Conservation (phyloP, 2,888 invertebrate genomes). For the Autographa pulchrina region DNA sequence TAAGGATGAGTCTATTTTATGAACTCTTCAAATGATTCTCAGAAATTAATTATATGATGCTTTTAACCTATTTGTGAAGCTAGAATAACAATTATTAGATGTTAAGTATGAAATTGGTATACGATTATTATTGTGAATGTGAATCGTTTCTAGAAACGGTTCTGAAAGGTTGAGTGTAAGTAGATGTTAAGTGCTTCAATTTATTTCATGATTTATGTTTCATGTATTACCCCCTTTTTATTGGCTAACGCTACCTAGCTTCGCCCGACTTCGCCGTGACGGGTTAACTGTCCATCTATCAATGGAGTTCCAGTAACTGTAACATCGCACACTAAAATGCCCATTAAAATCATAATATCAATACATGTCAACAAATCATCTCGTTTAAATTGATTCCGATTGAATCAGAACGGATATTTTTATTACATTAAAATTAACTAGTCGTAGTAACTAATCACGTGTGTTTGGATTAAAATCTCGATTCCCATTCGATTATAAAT, state of each 20-base stretch:
- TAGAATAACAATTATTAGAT: not conserved
- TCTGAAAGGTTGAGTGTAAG: conserved; percentile 37
- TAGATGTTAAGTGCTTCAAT: conserved; percentile 35
- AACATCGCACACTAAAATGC: conserved; percentile 10
- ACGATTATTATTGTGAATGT: not conserved
- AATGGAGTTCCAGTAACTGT: conserved; percentile 27
- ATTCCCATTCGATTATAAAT: conserved; percentile 55
- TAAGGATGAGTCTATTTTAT: not conserved
- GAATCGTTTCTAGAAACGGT: conserved; percentile 14
- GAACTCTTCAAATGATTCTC: not conserved
- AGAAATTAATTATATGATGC: conserved; percentile 4
- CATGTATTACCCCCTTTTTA: conserved; percentile 18
- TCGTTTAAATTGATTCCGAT: conserved; percentile 32
- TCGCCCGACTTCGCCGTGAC: conserved; percentile 15
- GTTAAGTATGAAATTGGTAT: no score
- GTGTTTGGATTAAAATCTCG: conserved; percentile 41
- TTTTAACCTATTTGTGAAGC: not conserved
- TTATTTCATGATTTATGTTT: conserved; percentile 46
- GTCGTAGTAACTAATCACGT: conserved; percentile 35
- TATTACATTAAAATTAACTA: conserved; percentile 30
- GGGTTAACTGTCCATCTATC: conserved; percentile 23
- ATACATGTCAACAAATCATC: conserved; percentile 43
- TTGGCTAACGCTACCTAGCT: not conserved
- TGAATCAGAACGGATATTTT: conserved; percentile 30
- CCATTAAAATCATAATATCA: conserved; percentile 31